These are phyloP conservation scores for Carassius carassius DNA, from an alignment of 2,113 vertebrate species.

Conservation along the genomic window DNA sequence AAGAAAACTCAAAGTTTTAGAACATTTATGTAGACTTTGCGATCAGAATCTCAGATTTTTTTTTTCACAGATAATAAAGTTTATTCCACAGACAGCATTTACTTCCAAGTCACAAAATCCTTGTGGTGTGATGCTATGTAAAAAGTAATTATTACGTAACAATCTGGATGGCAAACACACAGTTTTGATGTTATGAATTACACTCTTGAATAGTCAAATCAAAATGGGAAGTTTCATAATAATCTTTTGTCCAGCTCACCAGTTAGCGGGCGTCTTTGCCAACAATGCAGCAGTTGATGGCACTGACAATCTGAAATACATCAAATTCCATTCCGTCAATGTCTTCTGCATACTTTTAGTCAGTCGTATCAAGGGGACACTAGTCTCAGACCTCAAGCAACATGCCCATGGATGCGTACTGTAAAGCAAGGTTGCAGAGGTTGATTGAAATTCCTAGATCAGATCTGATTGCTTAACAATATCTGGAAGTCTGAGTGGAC, in stretches of 20 bases:
- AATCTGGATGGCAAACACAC: not conserved
- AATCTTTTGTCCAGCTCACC: not conserved
- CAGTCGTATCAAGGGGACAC: not conserved
- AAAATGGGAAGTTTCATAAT: conserved; percentile 2
- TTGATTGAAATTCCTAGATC: not conserved
- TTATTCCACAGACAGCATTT: not conserved
- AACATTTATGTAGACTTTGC: not conserved
- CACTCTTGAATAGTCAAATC: not conserved
- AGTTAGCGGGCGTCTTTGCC: conserved; percentile 4
- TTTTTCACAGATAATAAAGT: not conserved
- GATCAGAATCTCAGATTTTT: not conserved
- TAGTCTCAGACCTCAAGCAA: not conserved
- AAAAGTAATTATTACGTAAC: not conserved
- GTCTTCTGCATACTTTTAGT: not conserved
- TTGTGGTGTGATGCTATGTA: not conserved
- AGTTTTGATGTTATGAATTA: not conserved
- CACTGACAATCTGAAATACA: not conserved
- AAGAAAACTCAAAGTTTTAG: not conserved
- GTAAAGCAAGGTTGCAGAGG: not conserved
- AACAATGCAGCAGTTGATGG: conserved; percentile 27
- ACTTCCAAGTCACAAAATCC: not conserved
- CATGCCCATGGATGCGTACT: not conserved
- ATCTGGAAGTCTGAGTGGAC: not conserved
- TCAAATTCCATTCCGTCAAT: not conserved
- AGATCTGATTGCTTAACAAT: not conserved